A percentile compares a stretch with the other conserved stretches of the same genome.
Evolutionary conservation across 2,113 vertebrate species (phyloP).

Genomic region (Atlantisia rogersi): DNA sequence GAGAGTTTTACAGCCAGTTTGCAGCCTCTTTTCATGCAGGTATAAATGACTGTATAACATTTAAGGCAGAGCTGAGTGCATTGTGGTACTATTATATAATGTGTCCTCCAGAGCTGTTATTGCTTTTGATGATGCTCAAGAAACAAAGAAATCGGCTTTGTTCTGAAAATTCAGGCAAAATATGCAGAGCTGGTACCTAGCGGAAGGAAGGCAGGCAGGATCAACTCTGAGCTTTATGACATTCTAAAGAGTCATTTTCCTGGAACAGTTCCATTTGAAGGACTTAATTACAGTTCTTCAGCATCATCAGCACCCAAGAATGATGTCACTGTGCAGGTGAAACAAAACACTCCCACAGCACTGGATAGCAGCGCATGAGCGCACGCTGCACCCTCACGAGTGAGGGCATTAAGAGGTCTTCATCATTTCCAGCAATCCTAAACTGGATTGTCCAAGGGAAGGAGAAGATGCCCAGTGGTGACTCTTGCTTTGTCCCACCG

Average conservation of each 20-base stretch:
- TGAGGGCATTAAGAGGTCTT: no score
- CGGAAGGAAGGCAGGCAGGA: neutral
- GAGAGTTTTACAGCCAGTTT: conserved; percentile 14
- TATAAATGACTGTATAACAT: neutral
- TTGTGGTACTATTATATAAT: neutral
- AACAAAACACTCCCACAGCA: neutral
- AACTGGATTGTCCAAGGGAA: neutral
- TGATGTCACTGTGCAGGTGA: fast-evolving
- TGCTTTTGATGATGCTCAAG: conserved; percentile 8
- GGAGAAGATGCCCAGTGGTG: neutral
- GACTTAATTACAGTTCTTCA: neutral
- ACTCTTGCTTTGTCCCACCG: neutral
- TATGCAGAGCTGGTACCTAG: neutral
- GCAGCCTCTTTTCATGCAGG: neutral
- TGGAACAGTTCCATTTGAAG: neutral
- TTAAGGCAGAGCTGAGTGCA: neutral
- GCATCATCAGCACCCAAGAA: neutral
- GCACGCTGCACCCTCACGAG: neutral
- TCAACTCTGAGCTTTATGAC: neutral
- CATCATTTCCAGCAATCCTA: neutral
- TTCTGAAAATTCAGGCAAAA: neutral
- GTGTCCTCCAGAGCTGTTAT: neutral
- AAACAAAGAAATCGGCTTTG: conserved; percentile 1
- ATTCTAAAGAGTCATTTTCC: neutral
- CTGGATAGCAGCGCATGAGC: no score